A percentile compares a stretch with the other conserved stretches of the same genome.
Conservation (phyloP, 2,888 invertebrate species). For the Cantharis nigra region DNA sequence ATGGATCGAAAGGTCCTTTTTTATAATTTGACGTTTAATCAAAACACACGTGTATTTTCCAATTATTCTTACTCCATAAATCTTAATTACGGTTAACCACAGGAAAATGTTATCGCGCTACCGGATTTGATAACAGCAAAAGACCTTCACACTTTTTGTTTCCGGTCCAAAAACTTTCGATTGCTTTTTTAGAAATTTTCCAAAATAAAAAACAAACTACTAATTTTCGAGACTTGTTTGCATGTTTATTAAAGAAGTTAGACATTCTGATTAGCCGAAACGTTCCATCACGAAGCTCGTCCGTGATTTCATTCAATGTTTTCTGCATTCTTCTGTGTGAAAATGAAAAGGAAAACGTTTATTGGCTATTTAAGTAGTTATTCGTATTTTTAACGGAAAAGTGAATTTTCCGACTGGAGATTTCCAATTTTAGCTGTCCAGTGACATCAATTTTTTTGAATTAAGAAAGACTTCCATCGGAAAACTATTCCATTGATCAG, state of each 20-base stretch:
- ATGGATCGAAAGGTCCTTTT: slow-evolving; percentile 20
- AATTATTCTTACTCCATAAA: background rate
- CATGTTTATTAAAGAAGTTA: background rate
- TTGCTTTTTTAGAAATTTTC: background rate
- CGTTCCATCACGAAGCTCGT: background rate
- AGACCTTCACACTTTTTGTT: background rate
- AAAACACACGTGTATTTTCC: slow-evolving; percentile 8
- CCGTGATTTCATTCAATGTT: background rate
- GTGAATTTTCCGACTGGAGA: background rate
- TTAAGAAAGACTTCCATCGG: background rate
- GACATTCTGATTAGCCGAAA: background rate
- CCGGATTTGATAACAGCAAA: slow-evolving; percentile 2
- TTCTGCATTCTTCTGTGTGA: background rate
- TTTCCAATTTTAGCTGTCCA: no score
- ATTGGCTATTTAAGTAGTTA: background rate
- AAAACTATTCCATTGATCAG: background rate
- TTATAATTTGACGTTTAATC: slow-evolving; percentile 23
- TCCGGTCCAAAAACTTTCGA: background rate
- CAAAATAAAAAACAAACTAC: background rate
- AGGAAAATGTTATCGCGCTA: slow-evolving; percentile 9
- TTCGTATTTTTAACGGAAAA: background rate
- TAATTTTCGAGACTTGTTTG: background rate
- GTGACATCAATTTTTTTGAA: background rate
- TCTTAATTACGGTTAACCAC: slow-evolving; percentile 11
- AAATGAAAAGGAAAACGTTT: background rate